Conservation (phyloP, 2,113 vertebrate genomes). For the Platanista minor region DNA sequence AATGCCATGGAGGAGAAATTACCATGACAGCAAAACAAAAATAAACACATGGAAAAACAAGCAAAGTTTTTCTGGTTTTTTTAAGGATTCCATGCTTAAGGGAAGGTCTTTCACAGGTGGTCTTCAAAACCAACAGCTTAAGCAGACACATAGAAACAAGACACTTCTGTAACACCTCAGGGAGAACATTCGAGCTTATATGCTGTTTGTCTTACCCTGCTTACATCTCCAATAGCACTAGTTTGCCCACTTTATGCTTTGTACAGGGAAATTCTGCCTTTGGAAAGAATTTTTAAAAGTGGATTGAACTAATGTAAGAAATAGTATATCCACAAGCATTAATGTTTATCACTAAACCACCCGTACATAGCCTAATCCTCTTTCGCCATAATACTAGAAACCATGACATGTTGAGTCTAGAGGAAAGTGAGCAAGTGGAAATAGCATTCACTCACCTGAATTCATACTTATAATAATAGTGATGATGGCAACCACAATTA, state of each 20-base stretch:
- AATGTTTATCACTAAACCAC: neutral
- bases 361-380: neutral
- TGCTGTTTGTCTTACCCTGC: neutral
- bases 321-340: neutral
- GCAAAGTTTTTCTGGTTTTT: neutral
- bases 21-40: neutral
- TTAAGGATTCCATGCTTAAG: neutral
- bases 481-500: neutral
- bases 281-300: neutral
- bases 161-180: neutral
- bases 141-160: neutral
- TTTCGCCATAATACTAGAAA: neutral
- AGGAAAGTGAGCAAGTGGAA: neutral
- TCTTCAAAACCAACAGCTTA: neutral
- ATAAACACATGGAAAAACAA: neutral
- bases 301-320: neutral
- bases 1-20: neutral
- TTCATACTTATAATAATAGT: neutral
- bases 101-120: neutral
- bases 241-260: neutral
- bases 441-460: neutral
- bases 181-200: rapidly evolving
- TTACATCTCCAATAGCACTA: neutral
- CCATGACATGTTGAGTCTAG: rapidly evolving
- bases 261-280: neutral